Conservation (phyloP, 2,113 vertebrate species). For the Polypterus senegalus region DNA sequence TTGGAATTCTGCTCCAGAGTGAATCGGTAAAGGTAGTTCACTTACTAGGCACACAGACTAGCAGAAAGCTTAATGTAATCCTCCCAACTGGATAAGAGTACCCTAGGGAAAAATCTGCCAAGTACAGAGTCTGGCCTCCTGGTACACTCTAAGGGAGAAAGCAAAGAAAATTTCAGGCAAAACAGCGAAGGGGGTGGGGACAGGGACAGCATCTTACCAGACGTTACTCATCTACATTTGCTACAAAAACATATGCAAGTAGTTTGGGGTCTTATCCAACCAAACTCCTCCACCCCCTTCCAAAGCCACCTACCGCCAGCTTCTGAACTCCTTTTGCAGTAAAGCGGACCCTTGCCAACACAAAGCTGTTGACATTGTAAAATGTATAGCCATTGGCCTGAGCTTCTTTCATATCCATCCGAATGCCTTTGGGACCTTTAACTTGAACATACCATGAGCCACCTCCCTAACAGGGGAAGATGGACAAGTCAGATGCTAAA, state of each 20-base stretch:
- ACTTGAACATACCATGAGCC: neutral
- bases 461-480: neutral
- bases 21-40: no score
- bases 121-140: slow-evolving; percentile 24
- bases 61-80: slow-evolving; percentile 21
- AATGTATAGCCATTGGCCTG: neutral
- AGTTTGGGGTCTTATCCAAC: neutral
- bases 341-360: neutral
- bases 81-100: slow-evolving; percentile 13
- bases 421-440: neutral
- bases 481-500: neutral
- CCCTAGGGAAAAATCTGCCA: slow-evolving; percentile 21
- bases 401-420: neutral
- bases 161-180: no score
- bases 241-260: neutral
- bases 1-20: neutral
- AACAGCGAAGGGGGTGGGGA: no score
- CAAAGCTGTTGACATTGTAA: neutral
- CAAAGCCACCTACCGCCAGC: neutral
- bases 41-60: slow-evolving; percentile 47
- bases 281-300: neutral
- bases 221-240: neutral
- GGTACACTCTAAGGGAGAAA: slow-evolving; percentile 23
- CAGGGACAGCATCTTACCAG: neutral
- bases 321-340: neutral